Base-by-base conservation (phyloP, 2,888 invertebrate species). In the Drosophila peninsularis region DNA sequence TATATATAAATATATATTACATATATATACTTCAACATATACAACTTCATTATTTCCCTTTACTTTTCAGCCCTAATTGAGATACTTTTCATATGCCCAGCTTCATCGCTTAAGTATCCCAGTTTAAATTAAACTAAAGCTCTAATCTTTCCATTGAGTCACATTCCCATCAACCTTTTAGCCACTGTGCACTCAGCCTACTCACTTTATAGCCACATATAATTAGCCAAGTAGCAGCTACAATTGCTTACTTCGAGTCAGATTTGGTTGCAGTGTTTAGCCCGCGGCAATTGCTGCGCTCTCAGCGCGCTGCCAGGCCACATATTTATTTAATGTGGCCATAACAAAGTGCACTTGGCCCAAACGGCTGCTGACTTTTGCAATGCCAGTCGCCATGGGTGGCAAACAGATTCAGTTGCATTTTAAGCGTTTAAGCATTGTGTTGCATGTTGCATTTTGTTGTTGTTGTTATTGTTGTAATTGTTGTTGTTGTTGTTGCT, bases 291-390 rank as follows among this genome's bases (percentile, higher is more conserved):
- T 19, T 62, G 37, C 27, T 42, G 5, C n/a, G 7, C 50, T 14
- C 13, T 1, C 13, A 21, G 37, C 36, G 30, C 60, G 30, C 60
- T 13, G 21, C 47, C 30, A 7, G n/a, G 39, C n/a, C 37, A 36
- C 47, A 60, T 63, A 54, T 50, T 73, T 79, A 78, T 63, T 73
- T 78, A 78, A 78, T 76, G 78, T 67, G 80, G 64, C 64, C 39
- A 71, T 61, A 69, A 75, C 71, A 62, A 79, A 74, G 61, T 73
- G 70, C 78, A 80, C 76, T 80, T 79, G 80, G 75, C 63, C 62
- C 56, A 60, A 65, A 49, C 61, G 58, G 30, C 21, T 21, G 57
- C 70, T 55, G 62, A 65, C 68, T 71, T 72, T 62, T 60, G 74
- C 77, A 60, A 47, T 55, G 76, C 73, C 52, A 62, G 47, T 67